Evolutionary conservation across 2,113 vertebrate species (phyloP), one percentile per base, ranked within the genome.

Genomic region (Lagopus muta): DNA sequence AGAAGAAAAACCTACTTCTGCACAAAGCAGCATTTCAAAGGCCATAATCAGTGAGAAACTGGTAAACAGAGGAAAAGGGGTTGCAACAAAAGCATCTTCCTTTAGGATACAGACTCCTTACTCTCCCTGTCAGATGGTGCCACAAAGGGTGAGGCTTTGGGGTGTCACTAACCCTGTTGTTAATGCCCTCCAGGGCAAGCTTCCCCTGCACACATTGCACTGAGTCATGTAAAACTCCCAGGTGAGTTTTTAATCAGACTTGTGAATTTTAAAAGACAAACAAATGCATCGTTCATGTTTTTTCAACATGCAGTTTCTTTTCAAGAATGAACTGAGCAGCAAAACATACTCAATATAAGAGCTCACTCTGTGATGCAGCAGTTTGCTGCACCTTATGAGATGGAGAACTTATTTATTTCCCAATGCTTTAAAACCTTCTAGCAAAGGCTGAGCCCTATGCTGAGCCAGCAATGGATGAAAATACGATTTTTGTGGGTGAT

Each of bases 391-490:
- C 76, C 19, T 62, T 69, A 50, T 50, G 47, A 65, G 27, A 62
- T 74, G 50, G 54, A 24, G 47, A 81, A 82, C 24, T 87, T 62
- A 82, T 85, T 48, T 73, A 24, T 88, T 87, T 76, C 48, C 24
- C 36, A 91, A 4, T 18, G 32, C 38, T 95, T 86, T 76, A 62
- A 90, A 84, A 69, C 36, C 27, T 94, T 89, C 74, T 81, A 73
- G 66, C 66, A 92, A 92, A 73, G 62, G 40, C 45, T 69, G 64
- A 78, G 36, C 25, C 34, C 89, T 82, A 50, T 94, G 81, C 92
- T 90, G n/a, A 90, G 19, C 19, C 34, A 82, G 81, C 48, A 91
- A 65, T 54, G 66, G 43, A 58, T 62, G 36, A 66, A 84, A 82
- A 93, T 47, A 67, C 62, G 66, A 38, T 38, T 38, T 38, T 38